phyloP scores from a whole-genome alignment of 2,797 vertebrate species.

The Falco biarmicus region DNA sequence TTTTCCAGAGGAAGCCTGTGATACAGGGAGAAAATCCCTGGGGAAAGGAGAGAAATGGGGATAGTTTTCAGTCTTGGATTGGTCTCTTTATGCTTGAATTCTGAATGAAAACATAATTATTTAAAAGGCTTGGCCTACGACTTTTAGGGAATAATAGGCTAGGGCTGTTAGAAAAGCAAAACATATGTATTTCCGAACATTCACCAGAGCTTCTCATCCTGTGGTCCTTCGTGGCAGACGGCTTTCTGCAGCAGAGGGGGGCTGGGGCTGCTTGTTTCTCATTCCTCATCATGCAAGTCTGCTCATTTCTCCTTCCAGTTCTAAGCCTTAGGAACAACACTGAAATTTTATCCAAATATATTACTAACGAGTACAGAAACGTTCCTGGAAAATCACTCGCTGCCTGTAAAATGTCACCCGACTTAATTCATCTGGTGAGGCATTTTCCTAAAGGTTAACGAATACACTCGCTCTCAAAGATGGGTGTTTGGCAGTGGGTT shows the following conservation, averaged over 20 bases:
- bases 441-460: constrained; percentile 37
- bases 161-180: not conserved
- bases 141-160: not conserved
- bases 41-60: not conserved
- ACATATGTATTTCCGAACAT: not conserved
- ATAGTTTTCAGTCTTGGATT: not conserved
- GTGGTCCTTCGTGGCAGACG: not conserved
- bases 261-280: not conserved
- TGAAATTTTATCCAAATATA: constrained; percentile 7
- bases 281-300: not conserved
- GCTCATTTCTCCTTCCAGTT: constrained; percentile 11
- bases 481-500: not conserved
- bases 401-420: constrained; percentile 45
- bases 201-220: not conserved
- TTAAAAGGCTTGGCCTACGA: not conserved
- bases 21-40: not conserved
- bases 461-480: not conserved
- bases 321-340: constrained; percentile 2
- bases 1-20: not conserved
- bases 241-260: not conserved
- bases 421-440: constrained; percentile 17
- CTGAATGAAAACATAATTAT: not conserved
- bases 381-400: constrained; percentile 21
- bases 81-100: not conserved
- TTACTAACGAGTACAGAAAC: not conserved